Base-by-base conservation (phyloP, 2,113 vertebrate genomes). In the Cinclus mexicanus region DNA sequence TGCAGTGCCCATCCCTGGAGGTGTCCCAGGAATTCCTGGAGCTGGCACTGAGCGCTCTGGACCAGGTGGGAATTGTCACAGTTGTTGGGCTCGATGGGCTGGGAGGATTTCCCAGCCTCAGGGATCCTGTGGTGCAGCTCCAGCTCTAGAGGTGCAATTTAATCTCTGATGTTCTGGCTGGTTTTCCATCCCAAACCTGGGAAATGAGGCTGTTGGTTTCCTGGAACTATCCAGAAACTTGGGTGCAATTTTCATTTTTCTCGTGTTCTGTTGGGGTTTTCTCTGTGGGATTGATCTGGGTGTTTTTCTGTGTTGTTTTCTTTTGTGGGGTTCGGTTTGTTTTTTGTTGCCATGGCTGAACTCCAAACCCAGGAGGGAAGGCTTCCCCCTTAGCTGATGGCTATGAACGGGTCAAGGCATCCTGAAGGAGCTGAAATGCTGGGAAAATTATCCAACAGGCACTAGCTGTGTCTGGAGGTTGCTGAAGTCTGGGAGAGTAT, bases 391-490 rank as follows among this genome's bases (percentile, higher is more conserved):
- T 2, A 31, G 44, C 26, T 15, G 31, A 6, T 13, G 60, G 37
- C 11, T 31, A 2, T 13, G 1, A 10, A 17, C 59, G 12, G 14
- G 9, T 5, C 29, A 9, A 7, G 16, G 33, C 39, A 24, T 31
- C 50, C 53, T 11, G 35, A 11, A 77, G 42, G 8, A 20, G 61
- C 20, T 26, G 24, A 64, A 67, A 26, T 16, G 1, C 16, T 24
- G 65, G 57, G 5, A 42, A 10, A 61, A 44, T 5, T 1, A 4
- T 29, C n/a, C 42, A 46, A 41, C 1, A 8, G 39, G 5, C 18
- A 24, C 6, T 4, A 4, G 6, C 3, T 6, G 10, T 37, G 25
- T 1, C 47, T 79, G 60, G 46, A 15, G 6, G 1, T 0, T 6
- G 33, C 75, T 65, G 65, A 29, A 8, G 8, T 1, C 14, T 50